Evolutionary conservation across 2,113 vertebrate genomes (phyloP), one percentile per base, ranked within the genome.

Genomic region (Pelvicachromis taeniatus): DNA sequence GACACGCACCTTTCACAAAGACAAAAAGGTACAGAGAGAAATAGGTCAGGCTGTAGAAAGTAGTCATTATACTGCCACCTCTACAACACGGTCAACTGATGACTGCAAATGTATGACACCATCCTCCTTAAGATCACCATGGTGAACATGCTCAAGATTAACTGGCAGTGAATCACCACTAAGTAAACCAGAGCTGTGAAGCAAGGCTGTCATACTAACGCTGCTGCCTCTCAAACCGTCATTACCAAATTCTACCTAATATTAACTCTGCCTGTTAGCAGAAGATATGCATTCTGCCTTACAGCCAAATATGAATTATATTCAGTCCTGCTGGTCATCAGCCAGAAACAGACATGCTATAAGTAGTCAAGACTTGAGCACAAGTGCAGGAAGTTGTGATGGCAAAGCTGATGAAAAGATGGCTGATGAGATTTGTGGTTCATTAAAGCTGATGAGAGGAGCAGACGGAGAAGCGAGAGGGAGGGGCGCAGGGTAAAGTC

Each of bases 341-440:
- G 70, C 80, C 65, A 83, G 77, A 78, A 26, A 54, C 21, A 63
- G 21, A 53, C 59, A 17, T 7, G 31, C 55, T n/a, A 50, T 31
- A 58, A 88, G 82, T 3, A 75, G 77, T 80, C 50, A 55, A 85
- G 55, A 84, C 78, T 82, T 45, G 53, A 65, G 78, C 79, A 26
- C 31, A 59, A 77, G 80, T 65, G 70, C 75, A 87, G 86, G 87
- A 92, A 88, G 89, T 63, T 53, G 85, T 17, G 86, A 85, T 87
- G 78, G 86, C 83, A 86, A 61, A 78, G 84, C 79, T 91, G 89
- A 93, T 93, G 91, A 90, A 87, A 93, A 90, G 89, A 92, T 91
- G 88, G 88, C 79, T 91, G 91, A 94, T 93, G 87, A 93, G 93
- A 93, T 94, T 91, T 94, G 93, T 91, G 91, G 81, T 93, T 93